These are phyloP conservation scores for Microctonus hyperodae DNA, from an alignment of 2,888 invertebrate species.

Conservation along the genomic window DNA sequence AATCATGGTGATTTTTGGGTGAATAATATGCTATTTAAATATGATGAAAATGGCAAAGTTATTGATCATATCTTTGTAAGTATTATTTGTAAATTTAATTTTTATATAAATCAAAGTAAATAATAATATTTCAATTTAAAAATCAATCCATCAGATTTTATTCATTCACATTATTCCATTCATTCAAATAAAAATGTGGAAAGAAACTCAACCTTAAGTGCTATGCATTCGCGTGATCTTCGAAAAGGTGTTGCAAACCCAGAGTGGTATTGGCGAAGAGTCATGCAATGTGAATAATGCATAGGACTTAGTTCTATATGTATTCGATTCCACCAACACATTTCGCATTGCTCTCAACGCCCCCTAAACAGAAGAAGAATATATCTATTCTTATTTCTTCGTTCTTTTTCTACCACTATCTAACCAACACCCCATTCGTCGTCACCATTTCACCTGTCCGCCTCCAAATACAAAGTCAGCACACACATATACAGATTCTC, in stretches of 20 bases:
- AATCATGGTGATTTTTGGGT: conserved; percentile 59
- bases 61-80: conserved; percentile 55
- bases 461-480: conserved; percentile 30
- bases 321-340: conserved; percentile 38
- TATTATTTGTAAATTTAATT: conserved; percentile 22
- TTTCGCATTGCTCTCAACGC: conserved; percentile 23
- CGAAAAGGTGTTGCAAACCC: neutral
- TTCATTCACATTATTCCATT: conserved; percentile 6
- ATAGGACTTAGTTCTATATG: conserved; percentile 48
- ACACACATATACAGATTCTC: conserved; percentile 24
- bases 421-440: neutral
- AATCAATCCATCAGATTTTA: neutral
- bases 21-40: conserved; percentile 59
- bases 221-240: conserved; percentile 18
- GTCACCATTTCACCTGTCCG: conserved; percentile 7
- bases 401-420: neutral
- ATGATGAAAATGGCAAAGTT: conserved; percentile 47
- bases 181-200: neutral
- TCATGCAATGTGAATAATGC: conserved; percentile 51
- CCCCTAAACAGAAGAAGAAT: conserved; percentile 10
- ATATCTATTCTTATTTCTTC: neutral
- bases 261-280: conserved; percentile 28
- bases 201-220: neutral
- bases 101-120: neutral
- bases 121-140: neutral